Evolutionary conservation across 2,113 vertebrate species (phyloP), one percentile per base, ranked within the genome.

Genomic region (Elephantulus edwardii): DNA sequence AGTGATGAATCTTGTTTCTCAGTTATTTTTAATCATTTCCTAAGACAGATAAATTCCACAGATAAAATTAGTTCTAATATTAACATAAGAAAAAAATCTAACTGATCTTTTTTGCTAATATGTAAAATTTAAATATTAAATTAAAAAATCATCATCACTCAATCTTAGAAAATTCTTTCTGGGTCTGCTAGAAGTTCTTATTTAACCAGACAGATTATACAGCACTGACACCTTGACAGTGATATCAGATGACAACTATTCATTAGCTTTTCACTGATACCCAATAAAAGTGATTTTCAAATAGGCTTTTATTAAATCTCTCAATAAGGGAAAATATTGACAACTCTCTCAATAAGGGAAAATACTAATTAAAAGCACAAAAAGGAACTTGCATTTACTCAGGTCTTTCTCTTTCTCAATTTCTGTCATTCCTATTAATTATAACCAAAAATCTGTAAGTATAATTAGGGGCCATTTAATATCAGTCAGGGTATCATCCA

Each of bases 361-460:
- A 58, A 87, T 82, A 80, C 54, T 92, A 81, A 50, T 94, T 89
- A 86, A 93, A 93, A 83, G 66, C 40, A 86, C 68, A 64, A 92
- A 81, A 17, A 80, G 14, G 6, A 56, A 80, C 3, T 62, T 35
- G 0, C 33, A 74, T 78, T 89, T 91, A 94, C 52, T 92, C 50
- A 88, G 17, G 6, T 62, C 85, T 79, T 54, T 76, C 24, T 66
- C 20, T 17, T 50, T 30, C 48, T 87, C 19, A 75, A 13, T 91
- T 80, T 82, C 66, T 87, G n/a, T 38, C 40, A 44, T n/a, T 56
- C 12, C 52, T 81, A 84, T 40, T 78, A 82, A 68, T 35, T 90
- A 78, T 56, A 44, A 93, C 42, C 16, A 82, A 16, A 89, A 86
- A 72, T 83, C 80, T 83, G 77, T 90, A 52, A 81, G 17, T 84